Conservation (phyloP, 2,888 invertebrate species). For the Melinopterus prodromus region DNA sequence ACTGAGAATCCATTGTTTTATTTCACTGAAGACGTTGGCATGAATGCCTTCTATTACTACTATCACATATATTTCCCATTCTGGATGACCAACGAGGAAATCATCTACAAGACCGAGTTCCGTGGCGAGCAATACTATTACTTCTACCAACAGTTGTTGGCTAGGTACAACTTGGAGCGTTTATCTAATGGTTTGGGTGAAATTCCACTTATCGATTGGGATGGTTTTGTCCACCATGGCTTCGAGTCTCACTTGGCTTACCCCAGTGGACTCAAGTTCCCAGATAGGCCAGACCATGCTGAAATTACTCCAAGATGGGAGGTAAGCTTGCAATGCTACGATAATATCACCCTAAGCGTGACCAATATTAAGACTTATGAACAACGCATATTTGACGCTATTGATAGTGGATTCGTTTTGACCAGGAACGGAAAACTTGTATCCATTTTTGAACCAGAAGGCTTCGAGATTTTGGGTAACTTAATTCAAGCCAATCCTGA, state of each 20-base stretch:
- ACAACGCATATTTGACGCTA: constrained; percentile 66
- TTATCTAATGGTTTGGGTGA: constrained; percentile 74
- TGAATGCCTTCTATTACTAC: constrained; percentile 73
- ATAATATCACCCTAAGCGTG: constrained; percentile 60
- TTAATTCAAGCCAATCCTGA: constrained; percentile 64
- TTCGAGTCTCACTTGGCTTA: constrained; percentile 71
- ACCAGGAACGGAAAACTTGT: constrained; percentile 58
- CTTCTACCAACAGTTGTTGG: constrained; percentile 72
- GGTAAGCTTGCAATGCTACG: constrained; percentile 53
- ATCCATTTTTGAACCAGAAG: constrained; percentile 67
- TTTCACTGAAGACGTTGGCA: constrained; percentile 77
- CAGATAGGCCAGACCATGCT: constrained; percentile 65
- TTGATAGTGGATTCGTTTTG: constrained; percentile 64
- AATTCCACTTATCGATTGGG: constrained; percentile 67
- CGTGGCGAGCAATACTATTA: constrained; percentile 73
- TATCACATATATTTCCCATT: constrained; percentile 69
- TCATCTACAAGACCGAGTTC: constrained; percentile 64
- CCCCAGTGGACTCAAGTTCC: constrained; percentile 72
- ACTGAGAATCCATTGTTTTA: constrained; percentile 69
- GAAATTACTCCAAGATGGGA: constrained; percentile 46
- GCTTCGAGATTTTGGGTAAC: constrained; percentile 65
- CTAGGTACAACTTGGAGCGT: constrained; percentile 80
- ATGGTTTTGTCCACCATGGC: constrained; percentile 65
- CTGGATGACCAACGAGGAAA: constrained; percentile 68
- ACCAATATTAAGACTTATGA: constrained; percentile 59